Percentiles rank a stretch among this genome's conserved stretches.
These are phyloP conservation scores for Ophonus ardosiacus DNA, from an alignment of 2,888 invertebrate genomes.

Conservation along the genomic window DNA sequence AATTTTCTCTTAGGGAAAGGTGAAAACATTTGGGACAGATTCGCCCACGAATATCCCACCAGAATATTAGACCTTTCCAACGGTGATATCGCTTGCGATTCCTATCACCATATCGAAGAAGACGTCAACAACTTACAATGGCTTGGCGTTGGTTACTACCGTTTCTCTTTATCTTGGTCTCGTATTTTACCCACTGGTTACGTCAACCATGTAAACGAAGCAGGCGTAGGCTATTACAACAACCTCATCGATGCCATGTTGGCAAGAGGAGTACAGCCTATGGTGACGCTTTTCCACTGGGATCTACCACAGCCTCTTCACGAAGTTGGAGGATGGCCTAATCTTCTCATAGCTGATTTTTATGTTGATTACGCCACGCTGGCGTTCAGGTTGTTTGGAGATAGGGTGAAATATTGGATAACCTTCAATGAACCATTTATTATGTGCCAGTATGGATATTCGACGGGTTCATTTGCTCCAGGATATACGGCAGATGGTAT, in stretches of 20 bases:
- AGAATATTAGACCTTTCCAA: constrained; percentile 78
- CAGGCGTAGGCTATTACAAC: constrained; percentile 81
- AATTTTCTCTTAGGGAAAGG: constrained; percentile 55
- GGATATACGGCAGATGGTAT: constrained; percentile 78
- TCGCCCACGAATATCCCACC: constrained; percentile 74
- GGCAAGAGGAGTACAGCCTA: constrained; percentile 77
- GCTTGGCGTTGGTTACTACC: constrained; percentile 77
- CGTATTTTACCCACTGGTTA: constrained; percentile 80
- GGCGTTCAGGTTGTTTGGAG: constrained; percentile 79
- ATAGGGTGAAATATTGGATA: constrained; percentile 81
- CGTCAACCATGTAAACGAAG: constrained; percentile 78
- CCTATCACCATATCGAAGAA: constrained; percentile 81
- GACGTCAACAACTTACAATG: constrained; percentile 78
- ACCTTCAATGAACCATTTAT: constrained; percentile 84
- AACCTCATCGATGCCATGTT: constrained; percentile 79
- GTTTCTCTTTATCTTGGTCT: constrained; percentile 81
- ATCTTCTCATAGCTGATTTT: constrained; percentile 77
- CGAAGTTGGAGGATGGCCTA: constrained; percentile 79
- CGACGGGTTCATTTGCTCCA: constrained; percentile 77
- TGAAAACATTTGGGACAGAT: constrained; percentile 77
- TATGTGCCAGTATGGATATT: constrained; percentile 78
- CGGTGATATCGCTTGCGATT: constrained; percentile 82
- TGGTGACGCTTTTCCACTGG: constrained; percentile 83
- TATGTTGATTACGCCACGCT: constrained; percentile 79
- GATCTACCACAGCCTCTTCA: constrained; percentile 80